Percentiles rank a stretch among this genome's conserved stretches.
These are phyloP conservation scores for Tinamus major DNA, from an alignment of 2,797 vertebrate species.

Conservation along the genomic window DNA sequence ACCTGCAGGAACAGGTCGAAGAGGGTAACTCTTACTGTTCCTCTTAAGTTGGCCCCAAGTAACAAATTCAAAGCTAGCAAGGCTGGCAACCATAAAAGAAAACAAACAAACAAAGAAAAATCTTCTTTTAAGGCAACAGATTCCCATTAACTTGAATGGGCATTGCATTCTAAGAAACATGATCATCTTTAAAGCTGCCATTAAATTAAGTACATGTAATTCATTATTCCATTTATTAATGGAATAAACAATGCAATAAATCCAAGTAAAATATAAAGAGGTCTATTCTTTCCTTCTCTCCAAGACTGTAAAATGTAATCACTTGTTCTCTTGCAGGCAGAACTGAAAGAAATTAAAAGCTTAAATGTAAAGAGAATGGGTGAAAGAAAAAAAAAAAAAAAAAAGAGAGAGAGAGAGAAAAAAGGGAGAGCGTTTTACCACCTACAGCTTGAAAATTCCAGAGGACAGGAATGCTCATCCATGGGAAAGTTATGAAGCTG, in stretches of 20 bases:
- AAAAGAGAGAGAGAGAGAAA: background rate
- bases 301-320: background rate
- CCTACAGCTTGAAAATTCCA: slow-evolving; percentile 99
- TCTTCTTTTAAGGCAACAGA: background rate
- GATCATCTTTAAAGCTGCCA: background rate
- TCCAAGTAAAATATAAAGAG: background rate
- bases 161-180: background rate
- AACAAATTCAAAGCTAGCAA: slow-evolving; percentile 17
- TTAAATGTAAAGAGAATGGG: background rate
- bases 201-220: background rate
- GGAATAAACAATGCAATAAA: background rate
- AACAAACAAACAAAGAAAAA: too few relatives aligned
- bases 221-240: background rate
- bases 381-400: too few relatives aligned
- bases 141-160: background rate
- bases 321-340: background rate
- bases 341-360: background rate
- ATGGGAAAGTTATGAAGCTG: slow-evolving; percentile 99
- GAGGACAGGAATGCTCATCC: slow-evolving; percentile 98
- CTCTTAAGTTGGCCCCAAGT: background rate
- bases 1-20: slow-evolving; percentile 1
- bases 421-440: slow-evolving; percentile 68
- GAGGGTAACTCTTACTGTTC: background rate
- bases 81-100: background rate
- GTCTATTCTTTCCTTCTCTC: background rate